Evolutionary conservation across 2,113 vertebrate genomes (phyloP), one percentile per base, ranked within the genome.

Genomic region (Canis aureus): DNA sequence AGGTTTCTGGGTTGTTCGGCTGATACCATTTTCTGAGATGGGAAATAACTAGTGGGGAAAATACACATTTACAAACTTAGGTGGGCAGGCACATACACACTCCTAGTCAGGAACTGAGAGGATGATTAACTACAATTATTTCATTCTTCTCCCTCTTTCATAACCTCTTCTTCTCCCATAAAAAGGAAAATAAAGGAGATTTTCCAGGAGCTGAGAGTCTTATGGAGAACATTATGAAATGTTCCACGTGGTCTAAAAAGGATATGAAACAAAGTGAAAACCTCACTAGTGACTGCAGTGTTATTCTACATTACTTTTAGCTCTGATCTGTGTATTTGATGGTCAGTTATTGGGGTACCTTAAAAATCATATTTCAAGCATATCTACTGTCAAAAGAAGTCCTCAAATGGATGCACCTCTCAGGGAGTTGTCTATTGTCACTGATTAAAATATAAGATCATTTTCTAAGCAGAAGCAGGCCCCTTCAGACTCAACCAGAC

Each of bases 151-250:
- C 35, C 51, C 35, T 59, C 16, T 66, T 13, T 53, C 38, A 29
- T 59, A 59, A 57, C n/a, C 15, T 69, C 32, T 29, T 49, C 51
- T 90, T 90, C 43, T 81, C 11, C 5, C 11, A 27, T 71, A 35
- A 49, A 74, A 95, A 20, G 25, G 55, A 83, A 78, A 96, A 49
- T 66, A 81, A 89, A 95, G 16, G 59, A 25, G 62, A 71, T 82
- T 94, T 80, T 84, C 59, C 23, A 80, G 20, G 17, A 82, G 4
- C 4, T 92, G 38, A 87, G 9, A 94, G 76, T 38, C 49, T 57
- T 84, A 87, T 11, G 49, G 29, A 83, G 20, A 64, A 11, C 10
- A n/a, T 51, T 60, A 60, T 78, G 25, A 93, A 88, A 11, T 82
- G 11, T 97, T 96, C 53, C 6, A 88, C 35, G 20, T 59, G 9